These are phyloP conservation scores for Electrophaes corylata DNA, from an alignment of 2,888 invertebrate genomes.

Conservation along the genomic window DNA sequence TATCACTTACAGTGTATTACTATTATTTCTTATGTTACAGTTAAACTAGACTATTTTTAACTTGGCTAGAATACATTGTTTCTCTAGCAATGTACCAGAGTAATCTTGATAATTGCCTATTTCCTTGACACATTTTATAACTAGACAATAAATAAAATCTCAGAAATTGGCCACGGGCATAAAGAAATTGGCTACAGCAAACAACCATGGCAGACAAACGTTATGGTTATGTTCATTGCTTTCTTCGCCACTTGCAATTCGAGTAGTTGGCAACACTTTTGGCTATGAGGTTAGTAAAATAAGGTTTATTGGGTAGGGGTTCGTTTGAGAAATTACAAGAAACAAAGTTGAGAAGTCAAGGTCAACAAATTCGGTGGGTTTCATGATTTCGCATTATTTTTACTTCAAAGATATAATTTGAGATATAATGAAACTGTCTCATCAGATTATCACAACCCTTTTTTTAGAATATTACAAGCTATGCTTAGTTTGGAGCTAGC, in stretches of 20 bases:
- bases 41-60: too few relatives aligned
- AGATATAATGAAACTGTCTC: too few relatives aligned
- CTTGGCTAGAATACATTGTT: not conserved
- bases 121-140: constrained; percentile 11
- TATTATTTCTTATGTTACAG: too few relatives aligned
- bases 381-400: not conserved
- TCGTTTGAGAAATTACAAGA: constrained; percentile 21
- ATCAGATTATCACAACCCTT: too few relatives aligned
- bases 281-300: constrained; percentile 43
- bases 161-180: constrained; percentile 35
- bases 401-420: not conserved
- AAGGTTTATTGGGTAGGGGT: constrained; percentile 14
- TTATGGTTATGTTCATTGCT: constrained; percentile 76
- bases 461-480: too few relatives aligned
- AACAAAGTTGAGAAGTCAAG: constrained; percentile 25
- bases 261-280: constrained; percentile 69
- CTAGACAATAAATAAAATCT: constrained; percentile 38
- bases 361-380: constrained; percentile 6
- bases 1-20: too few relatives aligned
- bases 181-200: constrained; percentile 61
- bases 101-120: constrained; percentile 9
- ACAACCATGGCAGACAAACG: constrained; percentile 62
- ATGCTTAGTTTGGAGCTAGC: too few relatives aligned
- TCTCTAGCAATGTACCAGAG: not conserved
- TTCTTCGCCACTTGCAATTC: constrained; percentile 51